A percentile compares a stretch with the other conserved stretches of the same genome.
phyloP scores from a whole-genome alignment of 2,888 invertebrate genomes.

The Empis stercorea region DNA sequence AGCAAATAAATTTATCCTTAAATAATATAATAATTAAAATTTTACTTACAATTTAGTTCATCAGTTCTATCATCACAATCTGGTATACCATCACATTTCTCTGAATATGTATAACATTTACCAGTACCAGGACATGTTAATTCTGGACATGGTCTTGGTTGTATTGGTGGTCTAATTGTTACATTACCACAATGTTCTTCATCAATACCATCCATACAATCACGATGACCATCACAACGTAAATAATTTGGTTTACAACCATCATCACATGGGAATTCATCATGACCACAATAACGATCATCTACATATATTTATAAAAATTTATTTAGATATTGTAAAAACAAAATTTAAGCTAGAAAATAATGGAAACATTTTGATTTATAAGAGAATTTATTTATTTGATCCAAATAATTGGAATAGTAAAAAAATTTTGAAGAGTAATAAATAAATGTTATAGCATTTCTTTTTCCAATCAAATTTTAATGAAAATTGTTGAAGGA shows the following conservation, averaged over 20 bases:
- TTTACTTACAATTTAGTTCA: conserved; percentile 42
- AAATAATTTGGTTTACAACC: conserved; percentile 46
- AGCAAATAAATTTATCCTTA: neutral
- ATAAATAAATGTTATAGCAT: no score
- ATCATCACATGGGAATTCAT: conserved; percentile 45
- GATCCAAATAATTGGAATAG: no score
- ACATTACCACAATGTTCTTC: conserved; percentile 34
- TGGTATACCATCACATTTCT: conserved; percentile 40
- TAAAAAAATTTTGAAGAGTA: no score
- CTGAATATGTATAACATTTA: conserved; percentile 32
- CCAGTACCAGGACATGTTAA: conserved; percentile 44
- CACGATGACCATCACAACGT: conserved; percentile 45
- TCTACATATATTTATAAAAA: no score
- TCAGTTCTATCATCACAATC: conserved; percentile 49
- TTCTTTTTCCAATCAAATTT: no score
- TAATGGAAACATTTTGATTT: no score
- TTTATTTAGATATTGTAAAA: no score
- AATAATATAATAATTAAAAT: neutral
- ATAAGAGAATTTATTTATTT: no score
- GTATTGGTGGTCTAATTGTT: conserved; percentile 3
- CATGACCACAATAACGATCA: conserved; percentile 18
- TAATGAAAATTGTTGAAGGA: no score
- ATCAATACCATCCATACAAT: conserved; percentile 51
- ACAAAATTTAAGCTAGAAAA: no score
- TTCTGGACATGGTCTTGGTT: conserved; percentile 27